Conservation (phyloP, 2,113 vertebrate genomes). For the Xerus inauris region DNA sequence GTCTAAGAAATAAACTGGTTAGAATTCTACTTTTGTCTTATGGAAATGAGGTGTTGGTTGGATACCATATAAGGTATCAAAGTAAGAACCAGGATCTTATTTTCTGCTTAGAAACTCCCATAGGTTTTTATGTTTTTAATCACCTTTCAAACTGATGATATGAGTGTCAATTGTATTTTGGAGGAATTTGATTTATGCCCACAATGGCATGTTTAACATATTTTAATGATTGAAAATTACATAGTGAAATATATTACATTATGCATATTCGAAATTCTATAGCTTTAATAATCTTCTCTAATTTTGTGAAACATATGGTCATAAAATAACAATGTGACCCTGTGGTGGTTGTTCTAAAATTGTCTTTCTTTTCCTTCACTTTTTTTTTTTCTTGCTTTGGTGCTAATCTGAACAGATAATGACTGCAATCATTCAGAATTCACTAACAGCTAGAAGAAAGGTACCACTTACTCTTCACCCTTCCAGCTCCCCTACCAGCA, state of each 20-base stretch:
- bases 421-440: slow-evolving; percentile 14
- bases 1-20: neutral
- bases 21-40: neutral
- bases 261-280: neutral
- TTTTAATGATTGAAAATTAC: slow-evolving; percentile 30
- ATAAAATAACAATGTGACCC: slow-evolving; percentile 14
- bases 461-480: neutral
- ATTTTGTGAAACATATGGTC: slow-evolving; percentile 19
- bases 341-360: neutral
- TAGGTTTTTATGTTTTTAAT: neutral
- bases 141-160: neutral
- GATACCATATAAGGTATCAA: neutral
- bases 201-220: neutral
- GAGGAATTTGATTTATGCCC: neutral
- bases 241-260: neutral
- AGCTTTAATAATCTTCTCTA: slow-evolving; percentile 32
- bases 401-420: neutral
- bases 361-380: neutral
- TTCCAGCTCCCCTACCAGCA: neutral
- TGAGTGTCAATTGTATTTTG: neutral
- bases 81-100: neutral
- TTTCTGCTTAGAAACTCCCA: neutral
- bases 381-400: neutral
- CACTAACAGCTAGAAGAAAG: neutral
- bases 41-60: neutral